Conservation (phyloP, 92 coral and sea anemone species). For the Epizoanthus ramosus region DNA sequence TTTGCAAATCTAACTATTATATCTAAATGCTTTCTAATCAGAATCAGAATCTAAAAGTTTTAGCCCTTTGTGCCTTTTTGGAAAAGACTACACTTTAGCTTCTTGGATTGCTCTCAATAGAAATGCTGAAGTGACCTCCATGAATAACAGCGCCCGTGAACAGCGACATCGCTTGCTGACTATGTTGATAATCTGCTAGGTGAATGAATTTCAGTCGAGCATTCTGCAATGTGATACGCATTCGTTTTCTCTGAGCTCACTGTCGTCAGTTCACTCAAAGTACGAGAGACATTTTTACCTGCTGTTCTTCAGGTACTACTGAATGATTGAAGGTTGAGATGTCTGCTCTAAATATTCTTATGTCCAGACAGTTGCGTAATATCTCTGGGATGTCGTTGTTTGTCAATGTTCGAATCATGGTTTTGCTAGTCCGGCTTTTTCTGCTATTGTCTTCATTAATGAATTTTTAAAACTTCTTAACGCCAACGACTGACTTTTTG, state of each 20-base stretch:
- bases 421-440: constrained; percentile 39
- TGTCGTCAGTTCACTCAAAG: too few species aligned
- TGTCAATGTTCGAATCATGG: constrained; percentile 10
- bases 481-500: constrained; percentile 42
- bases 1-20: too few species aligned
- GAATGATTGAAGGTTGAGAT: too few species aligned
- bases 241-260: too few species aligned
- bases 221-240: too few species aligned
- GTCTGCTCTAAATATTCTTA: constrained; percentile 63
- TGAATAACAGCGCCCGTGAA: constrained; percentile 12
- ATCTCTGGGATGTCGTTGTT: constrained; percentile 52
- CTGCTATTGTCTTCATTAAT: constrained; percentile 43
- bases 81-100: too few species aligned
- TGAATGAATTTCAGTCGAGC: constrained; percentile 30
- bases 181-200: constrained; percentile 49
- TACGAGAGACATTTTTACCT: not conserved
- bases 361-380: constrained; percentile 66
- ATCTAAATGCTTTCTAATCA: constrained; percentile 13
- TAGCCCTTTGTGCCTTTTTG: too few species aligned
- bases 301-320: constrained; percentile 54
- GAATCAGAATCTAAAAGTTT: constrained; percentile 31
- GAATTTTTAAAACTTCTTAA: constrained; percentile 38
- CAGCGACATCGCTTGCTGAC: constrained; percentile 49
- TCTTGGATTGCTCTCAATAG: too few species aligned
- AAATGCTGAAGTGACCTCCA: too few species aligned